phyloP scores from a whole-genome alignment of 2,797 vertebrate genomes.

The Apogon hyalosoma region DNA sequence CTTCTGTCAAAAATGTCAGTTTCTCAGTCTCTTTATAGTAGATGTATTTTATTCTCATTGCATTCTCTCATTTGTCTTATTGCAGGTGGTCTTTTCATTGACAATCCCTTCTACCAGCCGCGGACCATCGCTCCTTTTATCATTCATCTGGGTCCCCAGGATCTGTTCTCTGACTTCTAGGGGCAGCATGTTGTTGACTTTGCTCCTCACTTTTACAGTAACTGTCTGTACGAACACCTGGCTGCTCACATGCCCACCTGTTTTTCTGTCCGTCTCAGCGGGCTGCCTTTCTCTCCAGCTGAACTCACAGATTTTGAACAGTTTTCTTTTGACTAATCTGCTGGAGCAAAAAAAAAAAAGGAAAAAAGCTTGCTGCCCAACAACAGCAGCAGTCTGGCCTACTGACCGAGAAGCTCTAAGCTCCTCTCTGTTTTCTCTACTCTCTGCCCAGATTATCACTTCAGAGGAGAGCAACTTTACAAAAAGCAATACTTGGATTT shows the following conservation, averaged over 20 bases:
- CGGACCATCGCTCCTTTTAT: constrained; percentile 97
- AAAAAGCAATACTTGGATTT: constrained; percentile 86
- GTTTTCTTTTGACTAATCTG: constrained; percentile 34
- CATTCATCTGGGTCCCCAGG: constrained; percentile 99
- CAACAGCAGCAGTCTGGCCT: constrained; percentile 30
- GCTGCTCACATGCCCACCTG: constrained; percentile 41
- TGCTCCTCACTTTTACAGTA: constrained; percentile 32
- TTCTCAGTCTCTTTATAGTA: neutral
- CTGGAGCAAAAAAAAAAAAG: constrained; percentile 16
- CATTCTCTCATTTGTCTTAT: constrained; percentile 85
- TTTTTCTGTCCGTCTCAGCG: constrained; percentile 36
- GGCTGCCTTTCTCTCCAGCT: constrained; percentile 55
- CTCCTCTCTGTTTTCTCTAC: constrained; percentile 44
- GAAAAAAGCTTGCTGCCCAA: neutral
- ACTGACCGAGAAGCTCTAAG: constrained; percentile 47
- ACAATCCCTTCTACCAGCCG: constrained; percentile 99
- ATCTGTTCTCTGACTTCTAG: constrained; percentile 99
- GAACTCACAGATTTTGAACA: constrained; percentile 48
- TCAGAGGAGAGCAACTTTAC: constrained; percentile 60
- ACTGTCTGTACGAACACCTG: constrained; percentile 31
- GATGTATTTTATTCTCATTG: constrained; percentile 73
- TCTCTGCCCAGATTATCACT: constrained; percentile 45
- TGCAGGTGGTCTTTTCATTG: constrained; percentile 99
- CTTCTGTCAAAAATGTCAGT: too few relatives aligned
- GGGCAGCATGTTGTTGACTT: constrained; percentile 77